A percentile compares a stretch with the other conserved stretches of the same genome.
Evolutionary conservation across 2,113 vertebrate genomes (phyloP).

Genomic region (Phrynosoma blainvillii): DNA sequence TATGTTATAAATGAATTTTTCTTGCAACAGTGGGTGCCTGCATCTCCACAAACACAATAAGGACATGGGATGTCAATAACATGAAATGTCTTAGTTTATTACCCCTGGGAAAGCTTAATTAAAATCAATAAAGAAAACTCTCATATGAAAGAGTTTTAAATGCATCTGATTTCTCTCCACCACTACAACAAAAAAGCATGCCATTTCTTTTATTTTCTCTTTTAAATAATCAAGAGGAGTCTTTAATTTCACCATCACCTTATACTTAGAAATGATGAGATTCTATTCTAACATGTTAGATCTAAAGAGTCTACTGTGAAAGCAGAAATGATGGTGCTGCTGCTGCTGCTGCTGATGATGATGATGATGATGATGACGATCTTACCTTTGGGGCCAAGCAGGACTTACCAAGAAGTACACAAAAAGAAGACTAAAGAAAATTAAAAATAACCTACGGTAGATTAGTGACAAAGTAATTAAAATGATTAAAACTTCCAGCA

Average conservation of each 20-base stretch:
- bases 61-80: constrained; percentile 6
- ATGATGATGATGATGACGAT: too few relatives aligned
- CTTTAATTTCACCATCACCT: background rate
- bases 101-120: constrained; percentile 10
- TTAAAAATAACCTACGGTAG: too few relatives aligned
- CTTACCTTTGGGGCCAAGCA: too few relatives aligned
- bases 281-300: background rate
- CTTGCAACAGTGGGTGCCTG: background rate
- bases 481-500: too few relatives aligned
- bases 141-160: background rate
- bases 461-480: too few relatives aligned
- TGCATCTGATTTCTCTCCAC: background rate
- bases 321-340: too few relatives aligned
- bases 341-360: too few relatives aligned
- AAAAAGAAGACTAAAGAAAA: too few relatives aligned
- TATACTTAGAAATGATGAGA: background rate
- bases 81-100: constrained; percentile 12
- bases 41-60: constrained; percentile 4
- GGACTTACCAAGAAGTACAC: too few relatives aligned
- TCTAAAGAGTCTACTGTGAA: background rate
- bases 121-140: constrained; percentile 18
- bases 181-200: background rate
- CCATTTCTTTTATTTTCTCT: background rate
- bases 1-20: constrained; percentile 12
- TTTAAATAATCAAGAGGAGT: background rate